A percentile compares a stretch with the other conserved stretches of the same genome.
These are phyloP conservation scores for Apodemus sylvaticus DNA, from an alignment of 2,113 vertebrate genomes.

Conservation along the genomic window DNA sequence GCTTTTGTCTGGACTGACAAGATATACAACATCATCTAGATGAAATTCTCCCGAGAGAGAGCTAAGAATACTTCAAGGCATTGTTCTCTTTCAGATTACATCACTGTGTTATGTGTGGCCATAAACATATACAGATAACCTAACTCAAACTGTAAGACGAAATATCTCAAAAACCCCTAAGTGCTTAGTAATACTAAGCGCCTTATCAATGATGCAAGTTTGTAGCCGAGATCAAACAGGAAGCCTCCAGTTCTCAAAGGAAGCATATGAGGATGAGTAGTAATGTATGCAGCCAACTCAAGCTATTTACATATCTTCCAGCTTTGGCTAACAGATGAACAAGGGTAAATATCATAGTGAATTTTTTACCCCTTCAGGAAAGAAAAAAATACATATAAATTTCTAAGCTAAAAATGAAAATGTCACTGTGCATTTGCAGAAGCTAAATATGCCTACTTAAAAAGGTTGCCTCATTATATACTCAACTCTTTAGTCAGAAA, in stretches of 20 bases:
- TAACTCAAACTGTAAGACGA: conserved; percentile 13
- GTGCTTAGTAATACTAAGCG: conserved; percentile 23
- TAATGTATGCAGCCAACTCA: neutral
- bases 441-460: neutral
- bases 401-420: conserved; percentile 58
- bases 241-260: neutral
- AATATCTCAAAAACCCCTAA: neutral
- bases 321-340: neutral
- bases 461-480: neutral
- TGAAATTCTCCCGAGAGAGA: neutral
- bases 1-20: neutral
- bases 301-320: conserved; percentile 42
- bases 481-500: neutral
- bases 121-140: neutral
- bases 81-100: conserved; percentile 18
- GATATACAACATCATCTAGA: neutral
- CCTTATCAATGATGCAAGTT: conserved; percentile 16
- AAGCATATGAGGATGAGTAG: neutral
- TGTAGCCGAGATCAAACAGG: neutral
- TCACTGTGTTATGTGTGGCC: neutral
- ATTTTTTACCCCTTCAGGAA: conserved; percentile 36
- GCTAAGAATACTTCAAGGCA: conserved; percentile 6
- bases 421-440: conserved; percentile 15
- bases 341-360: neutral
- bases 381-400: neutral